Evolutionary conservation across 2,113 vertebrate genomes (phyloP).

Genomic region (Sander vitreus): DNA sequence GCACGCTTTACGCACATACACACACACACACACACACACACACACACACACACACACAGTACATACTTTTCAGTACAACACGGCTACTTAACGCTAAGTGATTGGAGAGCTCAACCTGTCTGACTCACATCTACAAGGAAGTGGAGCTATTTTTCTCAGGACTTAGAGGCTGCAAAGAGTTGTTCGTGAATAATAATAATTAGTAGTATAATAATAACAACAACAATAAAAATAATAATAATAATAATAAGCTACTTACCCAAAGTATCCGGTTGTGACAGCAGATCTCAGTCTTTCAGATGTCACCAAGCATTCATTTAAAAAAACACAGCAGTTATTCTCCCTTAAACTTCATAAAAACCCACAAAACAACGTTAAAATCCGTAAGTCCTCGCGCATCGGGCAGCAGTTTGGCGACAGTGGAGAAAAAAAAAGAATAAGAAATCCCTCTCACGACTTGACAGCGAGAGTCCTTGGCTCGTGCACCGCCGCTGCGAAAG

Average conservation of each 20-base stretch:
- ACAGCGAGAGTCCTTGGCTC: conserved; percentile 38
- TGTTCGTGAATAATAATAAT: background rate
- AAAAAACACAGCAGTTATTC: conserved; percentile 10
- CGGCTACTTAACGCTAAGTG: background rate
- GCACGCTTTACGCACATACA: background rate
- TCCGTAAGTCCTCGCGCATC: conserved; percentile 45
- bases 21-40: background rate
- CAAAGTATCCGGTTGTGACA: conserved; percentile 39
- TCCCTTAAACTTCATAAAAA: conserved; percentile 53
- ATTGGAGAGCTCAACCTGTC: conserved; percentile 53
- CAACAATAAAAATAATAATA: background rate
- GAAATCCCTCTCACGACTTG: conserved; percentile 47
- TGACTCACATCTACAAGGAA: conserved; percentile 55
- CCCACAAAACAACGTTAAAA: conserved; percentile 47
- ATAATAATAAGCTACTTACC: conserved; percentile 39
- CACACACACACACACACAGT: conserved; percentile 10
- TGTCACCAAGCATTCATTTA: conserved; percentile 37
- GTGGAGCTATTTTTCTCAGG: background rate
- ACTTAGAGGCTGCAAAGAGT: background rate
- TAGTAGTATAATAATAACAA: background rate
- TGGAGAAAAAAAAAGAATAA: conserved; percentile 1
- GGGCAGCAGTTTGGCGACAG: conserved; percentile 7
- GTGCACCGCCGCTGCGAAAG: conserved; percentile 21
- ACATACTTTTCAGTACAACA: background rate
- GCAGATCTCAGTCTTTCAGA: conserved; percentile 12